Evolutionary conservation across 2,113 vertebrate species (phyloP).

Genomic region (Stigmatopora argus): DNA sequence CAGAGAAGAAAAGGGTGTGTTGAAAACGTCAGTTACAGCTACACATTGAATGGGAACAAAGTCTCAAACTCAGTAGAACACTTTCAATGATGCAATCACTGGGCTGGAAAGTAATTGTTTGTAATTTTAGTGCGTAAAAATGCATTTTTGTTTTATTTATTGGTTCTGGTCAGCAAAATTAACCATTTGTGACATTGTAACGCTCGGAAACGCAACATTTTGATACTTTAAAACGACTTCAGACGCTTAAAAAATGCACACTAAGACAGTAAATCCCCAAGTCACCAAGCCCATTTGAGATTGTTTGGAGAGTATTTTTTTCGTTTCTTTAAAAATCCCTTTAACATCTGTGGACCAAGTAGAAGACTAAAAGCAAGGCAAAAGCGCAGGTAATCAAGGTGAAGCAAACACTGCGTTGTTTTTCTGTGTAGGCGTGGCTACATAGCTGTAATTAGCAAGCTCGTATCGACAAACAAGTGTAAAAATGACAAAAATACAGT

Average conservation of each 20-base stretch:
- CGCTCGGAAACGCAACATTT: not conserved
- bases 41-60: conserved; percentile 32
- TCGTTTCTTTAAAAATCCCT: not conserved
- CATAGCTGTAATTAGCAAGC: no score
- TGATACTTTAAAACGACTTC: not conserved
- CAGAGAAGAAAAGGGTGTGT: conserved; percentile 19
- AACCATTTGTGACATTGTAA: not conserved
- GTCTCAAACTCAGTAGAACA: conserved; percentile 15
- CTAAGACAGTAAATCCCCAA: not conserved
- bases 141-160: not conserved
- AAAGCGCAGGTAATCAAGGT: not conserved
- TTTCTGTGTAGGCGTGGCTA: not conserved
- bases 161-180: not conserved
- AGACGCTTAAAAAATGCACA: not conserved
- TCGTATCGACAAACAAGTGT: not conserved
- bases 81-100: not conserved
- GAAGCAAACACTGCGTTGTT: not conserved
- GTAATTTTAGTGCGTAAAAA: not conserved
- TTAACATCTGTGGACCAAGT: not conserved
- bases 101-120: not conserved
- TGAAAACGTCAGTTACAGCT: not conserved
- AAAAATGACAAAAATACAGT: not conserved
- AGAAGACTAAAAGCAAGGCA: not conserved
- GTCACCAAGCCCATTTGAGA: no score
- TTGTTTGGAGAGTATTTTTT: not conserved